Evolutionary conservation across 2,113 vertebrate genomes (phyloP).

Genomic region (Camelus bactrianus): DNA sequence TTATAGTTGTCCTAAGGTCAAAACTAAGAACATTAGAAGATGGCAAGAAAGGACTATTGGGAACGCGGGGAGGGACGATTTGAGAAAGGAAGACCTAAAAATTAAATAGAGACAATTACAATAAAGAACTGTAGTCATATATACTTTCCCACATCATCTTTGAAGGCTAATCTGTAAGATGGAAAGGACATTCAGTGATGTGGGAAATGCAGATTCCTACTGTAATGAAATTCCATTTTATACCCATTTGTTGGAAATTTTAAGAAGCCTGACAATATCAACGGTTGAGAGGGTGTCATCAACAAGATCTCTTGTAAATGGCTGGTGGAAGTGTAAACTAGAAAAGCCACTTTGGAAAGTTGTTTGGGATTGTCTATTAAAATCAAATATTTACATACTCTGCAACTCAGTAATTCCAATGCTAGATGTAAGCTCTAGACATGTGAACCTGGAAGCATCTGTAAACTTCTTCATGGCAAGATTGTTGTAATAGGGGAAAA

Average conservation of each 20-base stretch:
- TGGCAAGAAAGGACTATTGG: conserved; percentile 1
- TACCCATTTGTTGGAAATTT: background rate
- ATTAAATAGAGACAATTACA: conserved; percentile 41
- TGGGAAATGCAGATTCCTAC: background rate
- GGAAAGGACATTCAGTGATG: background rate
- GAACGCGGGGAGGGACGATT: background rate
- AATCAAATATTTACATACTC: background rate
- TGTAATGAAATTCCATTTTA: background rate
- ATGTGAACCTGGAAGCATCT: background rate
- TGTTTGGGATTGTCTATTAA: background rate
- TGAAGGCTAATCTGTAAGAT: background rate
- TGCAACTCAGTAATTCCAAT: background rate
- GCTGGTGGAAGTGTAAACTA: background rate
- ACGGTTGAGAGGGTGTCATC: background rate
- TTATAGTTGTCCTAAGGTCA: conserved; percentile 62
- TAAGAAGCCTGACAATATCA: conserved; percentile 2
- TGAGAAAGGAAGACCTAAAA: conserved; percentile 34
- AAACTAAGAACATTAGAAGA: background rate
- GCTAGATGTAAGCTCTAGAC: conserved; percentile 14
- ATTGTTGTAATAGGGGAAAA: background rate
- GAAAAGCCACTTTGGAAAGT: conserved; percentile 8
- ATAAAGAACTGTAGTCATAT: background rate
- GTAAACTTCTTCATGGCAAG: background rate
- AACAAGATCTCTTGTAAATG: background rate
- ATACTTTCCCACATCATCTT: background rate